Base-by-base conservation (phyloP, 2,797 vertebrate genomes). In the Phylloscopus collybita region DNA sequence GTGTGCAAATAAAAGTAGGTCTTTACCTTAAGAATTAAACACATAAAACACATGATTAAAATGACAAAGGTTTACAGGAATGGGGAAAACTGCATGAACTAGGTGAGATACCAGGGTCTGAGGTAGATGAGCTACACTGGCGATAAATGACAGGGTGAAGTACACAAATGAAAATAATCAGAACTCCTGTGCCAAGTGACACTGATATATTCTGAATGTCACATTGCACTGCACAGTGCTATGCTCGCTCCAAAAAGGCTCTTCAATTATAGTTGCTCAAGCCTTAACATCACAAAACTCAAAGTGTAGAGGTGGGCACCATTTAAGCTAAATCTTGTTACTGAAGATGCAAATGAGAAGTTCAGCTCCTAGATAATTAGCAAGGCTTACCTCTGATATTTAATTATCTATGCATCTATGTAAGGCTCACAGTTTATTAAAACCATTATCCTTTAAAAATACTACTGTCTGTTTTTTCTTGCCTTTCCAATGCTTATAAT, bases 121-220 rank as follows among this genome's bases (percentile, higher is more conserved):
- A 81, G 60, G 80, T 4, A 45, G 73, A 79, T 53, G 76, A 91
- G 73, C 76, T 92, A 67, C 50, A 8, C 38, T 40, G 38, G 64
- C 7, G 8, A 64, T 67, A 92, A 96, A 73, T 82, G 90, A 90
- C 91, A 94, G 74, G 71, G 92, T 94, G 92, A 90, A 86, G 76
- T 1, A 3, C 84, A 73, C 51, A 60, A 82, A 66, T 67, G 54
- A 92, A 96, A 93, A 90, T 90, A 93, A 93, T 83, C 91, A 92
- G 87, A 92, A 88, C 56, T 90, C 71, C 80, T 42, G 65, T 79
- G 75, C 66, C 51, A 96, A 95, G 75, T 79, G 95, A 93, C 0
- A 14, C 87, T 92, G 96, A 93, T 96, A 12, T 93, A 92, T 90
- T 92, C 95, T 75, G 75, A 91, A 84, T 86, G 92, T 89, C 81